Base-by-base conservation (phyloP, 2,888 invertebrate genomes). In the Drosophila prostipennis region DNA sequence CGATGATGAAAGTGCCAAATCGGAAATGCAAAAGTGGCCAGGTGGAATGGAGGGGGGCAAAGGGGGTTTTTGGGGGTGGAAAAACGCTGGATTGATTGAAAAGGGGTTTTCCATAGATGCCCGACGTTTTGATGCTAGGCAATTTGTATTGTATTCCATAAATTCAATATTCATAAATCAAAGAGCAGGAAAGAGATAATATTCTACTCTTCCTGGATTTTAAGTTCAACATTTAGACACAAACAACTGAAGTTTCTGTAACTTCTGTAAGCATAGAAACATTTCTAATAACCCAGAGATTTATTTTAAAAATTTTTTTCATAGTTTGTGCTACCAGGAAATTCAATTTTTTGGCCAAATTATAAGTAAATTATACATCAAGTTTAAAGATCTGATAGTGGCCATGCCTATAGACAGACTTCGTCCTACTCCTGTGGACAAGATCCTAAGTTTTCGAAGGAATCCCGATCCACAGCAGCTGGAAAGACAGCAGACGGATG, bases 21-120 rank as follows among this genome's bases (percentile, higher is more conserved):
- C 72, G 79, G 72, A 81, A 80, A 79, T 81, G 65, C 64, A 64
- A 68, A 63, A 77, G 63, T 70, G 74, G 55, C 19, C 48, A 48
- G 65, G 67, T 54, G 51, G 32, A 34, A 4, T 34, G 34, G 34
- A 34, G 10, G 10, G 3, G 32, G 32, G 19, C 3, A 11, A 34
- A 32, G 10, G 3, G 32, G 32, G 19, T 5, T 26, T 26, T 0
- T 2, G 52, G 37, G 36, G 11, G 16, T 8, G 8, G n/a, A 14
- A 23, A 26, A 40, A 39, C 19, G 48, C 16, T n/a, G 26, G 53
- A 55, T 72, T 72, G 70, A 70, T 69, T 70, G 72, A 54, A 71
- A 60, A 48, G 39, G 61, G 52, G 19, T 60, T 54, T 43, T 29
- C 39, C 8, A 37, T 19, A 29, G 45, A 14, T 11, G 19, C 19